These are phyloP conservation scores for Philonicus albiceps DNA, from an alignment of 2,888 invertebrate species.

Conservation along the genomic window DNA sequence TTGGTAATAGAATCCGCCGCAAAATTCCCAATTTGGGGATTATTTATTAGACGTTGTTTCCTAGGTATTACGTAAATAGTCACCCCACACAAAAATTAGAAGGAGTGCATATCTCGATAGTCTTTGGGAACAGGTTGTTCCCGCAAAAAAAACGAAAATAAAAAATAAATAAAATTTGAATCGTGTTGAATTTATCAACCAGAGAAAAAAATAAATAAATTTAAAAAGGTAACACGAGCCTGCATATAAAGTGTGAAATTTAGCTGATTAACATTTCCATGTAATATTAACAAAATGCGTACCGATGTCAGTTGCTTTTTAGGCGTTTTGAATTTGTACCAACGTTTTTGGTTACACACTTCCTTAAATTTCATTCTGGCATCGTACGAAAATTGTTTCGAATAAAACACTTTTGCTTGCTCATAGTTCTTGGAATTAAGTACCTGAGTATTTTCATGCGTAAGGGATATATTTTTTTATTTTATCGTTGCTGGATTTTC, in stretches of 20 bases:
- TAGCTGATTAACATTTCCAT: not conserved
- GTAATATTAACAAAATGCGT: not conserved
- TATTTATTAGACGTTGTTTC: not conserved
- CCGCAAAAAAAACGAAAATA: not conserved
- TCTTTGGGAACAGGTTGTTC: not conserved
- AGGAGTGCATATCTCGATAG: not conserved
- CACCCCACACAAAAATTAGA: not conserved
- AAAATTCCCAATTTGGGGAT: not conserved
- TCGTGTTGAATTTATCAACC: not conserved
- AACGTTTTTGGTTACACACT: not conserved
- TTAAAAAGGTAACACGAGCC: not conserved
- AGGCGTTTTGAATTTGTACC: not conserved
- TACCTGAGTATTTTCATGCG: not conserved
- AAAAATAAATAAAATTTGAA: too few species aligned
- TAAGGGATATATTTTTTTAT: too few species aligned
- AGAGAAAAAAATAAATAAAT: not conserved
- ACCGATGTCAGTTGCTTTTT: not conserved
- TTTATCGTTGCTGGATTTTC: not conserved
- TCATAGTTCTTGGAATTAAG: not conserved
- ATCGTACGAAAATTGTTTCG: not conserved
- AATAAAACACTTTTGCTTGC: not conserved
- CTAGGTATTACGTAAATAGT: not conserved
- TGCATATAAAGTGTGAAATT: not conserved
- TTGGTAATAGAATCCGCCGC: not conserved
- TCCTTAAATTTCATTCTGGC: not conserved